Base-by-base conservation (phyloP, 2,888 invertebrate genomes). In the Archaeoteleia sp. region DNA sequence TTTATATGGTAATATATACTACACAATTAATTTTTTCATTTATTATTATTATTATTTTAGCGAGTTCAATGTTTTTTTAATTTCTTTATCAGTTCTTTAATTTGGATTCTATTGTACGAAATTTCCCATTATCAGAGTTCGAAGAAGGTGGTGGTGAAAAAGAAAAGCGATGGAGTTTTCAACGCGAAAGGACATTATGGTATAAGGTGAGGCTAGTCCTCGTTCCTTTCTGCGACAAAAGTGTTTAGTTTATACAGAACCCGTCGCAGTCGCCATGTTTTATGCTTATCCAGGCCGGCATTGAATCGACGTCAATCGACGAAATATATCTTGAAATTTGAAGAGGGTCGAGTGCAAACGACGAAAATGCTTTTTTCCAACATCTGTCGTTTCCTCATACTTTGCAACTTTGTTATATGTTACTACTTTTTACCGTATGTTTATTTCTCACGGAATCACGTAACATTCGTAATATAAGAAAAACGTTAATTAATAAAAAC, bases 281-380 rank as follows among this genome's bases (percentile, higher is more conserved):
- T 74, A 76, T 72, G 72, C 48, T 81, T 70, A 79, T 76, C 74
- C 78, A 70, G 65, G 67, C 68, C 49, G 62, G 49, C 62, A 46
- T 46, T 58, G 54, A 70, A 75, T 76, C 58, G 46, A 39, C 46
- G 30, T 57, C 55, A 67, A 76, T 74, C 67, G 49, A 58, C 35
- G n/a, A 40, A 65, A 46, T 57, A 45, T 58, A 58, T 39, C 15
- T 58, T 55, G 25, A 57, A 65, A 53, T 65, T 51, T 53, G 39
- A 49, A 57, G 49, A 55, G 51, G 34, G 43, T 42, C 32, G 39
- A 60, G 20, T 51, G 37, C 17, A 37, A 13, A 32, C 27, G 10
- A 53, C 30, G 43, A 61, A 53, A 40, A 12, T 10, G 40, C 29
- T 40, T 17, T 35, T 62, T 37, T 34, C 35, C 12, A 53, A 39